These are phyloP conservation scores for Hartigia nigra DNA, from an alignment of 2,888 invertebrate genomes.

Conservation along the genomic window DNA sequence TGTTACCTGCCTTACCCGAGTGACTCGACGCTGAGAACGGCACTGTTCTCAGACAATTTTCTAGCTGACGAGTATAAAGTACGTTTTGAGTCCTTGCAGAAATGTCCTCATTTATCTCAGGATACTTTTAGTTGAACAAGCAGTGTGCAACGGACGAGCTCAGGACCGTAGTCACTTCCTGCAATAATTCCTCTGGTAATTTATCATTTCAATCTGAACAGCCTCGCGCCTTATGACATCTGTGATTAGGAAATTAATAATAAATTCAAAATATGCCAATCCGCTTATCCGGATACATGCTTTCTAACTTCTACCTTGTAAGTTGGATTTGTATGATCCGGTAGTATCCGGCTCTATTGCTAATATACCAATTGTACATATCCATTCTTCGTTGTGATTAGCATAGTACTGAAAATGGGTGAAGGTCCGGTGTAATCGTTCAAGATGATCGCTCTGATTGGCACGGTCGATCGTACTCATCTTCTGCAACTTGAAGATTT, in stretches of 20 bases:
- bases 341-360: background rate
- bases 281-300: conserved; percentile 31
- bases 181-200: background rate
- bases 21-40: conserved; percentile 22
- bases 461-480: background rate
- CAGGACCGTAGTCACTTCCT: background rate
- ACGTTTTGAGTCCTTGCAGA: conserved; percentile 30
- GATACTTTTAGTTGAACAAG: background rate
- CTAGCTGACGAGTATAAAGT: conserved; percentile 13
- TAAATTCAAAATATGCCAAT: conserved; percentile 6
- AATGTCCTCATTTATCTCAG: conserved; percentile 31
- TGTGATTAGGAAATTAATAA: background rate
- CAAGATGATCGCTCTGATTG: background rate
- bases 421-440: conserved; percentile 2
- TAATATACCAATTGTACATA: background rate
- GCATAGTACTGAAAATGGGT: conserved; percentile 16
- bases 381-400: conserved; percentile 8
- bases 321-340: conserved; percentile 15
- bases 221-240: background rate
- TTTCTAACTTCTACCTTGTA: conserved; percentile 41
- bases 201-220: background rate
- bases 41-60: conserved; percentile 51
- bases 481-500: background rate
- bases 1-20: background rate
- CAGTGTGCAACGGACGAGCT: background rate